A percentile compares a stretch with the other conserved stretches of the same genome.
phyloP scores from a whole-genome alignment of 2,797 vertebrate species.

The Paramormyrops hopkinsi region DNA sequence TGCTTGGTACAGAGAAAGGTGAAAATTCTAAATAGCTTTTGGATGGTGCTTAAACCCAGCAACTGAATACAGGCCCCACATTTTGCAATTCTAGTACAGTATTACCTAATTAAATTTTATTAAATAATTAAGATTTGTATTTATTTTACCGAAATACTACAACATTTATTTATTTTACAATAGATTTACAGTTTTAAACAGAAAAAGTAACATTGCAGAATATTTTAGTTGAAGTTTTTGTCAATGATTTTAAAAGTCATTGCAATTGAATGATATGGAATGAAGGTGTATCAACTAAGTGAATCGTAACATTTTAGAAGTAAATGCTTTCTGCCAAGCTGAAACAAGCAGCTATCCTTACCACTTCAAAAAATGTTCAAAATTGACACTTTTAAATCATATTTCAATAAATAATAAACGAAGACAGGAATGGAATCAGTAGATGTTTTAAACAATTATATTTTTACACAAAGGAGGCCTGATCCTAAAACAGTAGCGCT shows the following conservation, averaged over 20 bases:
- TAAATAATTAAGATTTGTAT: background rate
- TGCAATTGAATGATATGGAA: background rate
- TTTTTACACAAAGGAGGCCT: background rate
- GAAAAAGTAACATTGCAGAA: background rate
- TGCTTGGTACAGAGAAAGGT: background rate
- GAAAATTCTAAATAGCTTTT: background rate
- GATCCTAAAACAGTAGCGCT: background rate
- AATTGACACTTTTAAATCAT: background rate
- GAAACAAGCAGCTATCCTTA: background rate
- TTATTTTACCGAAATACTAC: background rate
- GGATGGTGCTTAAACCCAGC: background rate
- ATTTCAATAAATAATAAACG: background rate
- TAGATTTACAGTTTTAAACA: background rate
- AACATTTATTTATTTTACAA: background rate
- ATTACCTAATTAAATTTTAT: background rate
- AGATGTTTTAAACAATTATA: background rate
- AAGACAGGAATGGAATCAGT: background rate
- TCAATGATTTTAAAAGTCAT: no score
- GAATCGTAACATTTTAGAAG: background rate
- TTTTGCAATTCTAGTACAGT: background rate
- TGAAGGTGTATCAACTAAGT: background rate
- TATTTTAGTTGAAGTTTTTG: background rate
- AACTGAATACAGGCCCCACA: background rate
- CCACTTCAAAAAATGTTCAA: background rate
- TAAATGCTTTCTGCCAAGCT: background rate